phyloP scores from a whole-genome alignment of 2,888 invertebrate species.

The Bembecia ichneumoniformis region DNA sequence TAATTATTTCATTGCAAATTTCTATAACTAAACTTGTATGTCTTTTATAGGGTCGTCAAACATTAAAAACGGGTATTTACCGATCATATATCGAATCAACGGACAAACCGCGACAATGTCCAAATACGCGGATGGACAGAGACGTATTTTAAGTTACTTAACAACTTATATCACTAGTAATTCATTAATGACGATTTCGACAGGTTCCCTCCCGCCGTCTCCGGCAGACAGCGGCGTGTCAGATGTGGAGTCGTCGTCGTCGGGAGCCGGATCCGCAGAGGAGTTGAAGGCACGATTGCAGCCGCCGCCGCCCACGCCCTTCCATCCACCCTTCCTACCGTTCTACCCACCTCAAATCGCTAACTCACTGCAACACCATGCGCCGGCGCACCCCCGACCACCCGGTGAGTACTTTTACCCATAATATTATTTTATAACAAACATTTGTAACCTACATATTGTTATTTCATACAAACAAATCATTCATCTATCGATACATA shows the following conservation, averaged over 20 bases:
- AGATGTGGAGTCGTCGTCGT: constrained; percentile 95
- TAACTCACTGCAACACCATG: constrained; percentile 64
- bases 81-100: no score
- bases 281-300: constrained; percentile 91
- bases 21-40: no score
- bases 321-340: constrained; percentile 75
- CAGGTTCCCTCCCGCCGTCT: constrained; percentile 96
- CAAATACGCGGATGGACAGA: no score
- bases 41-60: no score
- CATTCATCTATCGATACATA: not conserved
- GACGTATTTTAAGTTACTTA: no score
- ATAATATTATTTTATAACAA: not conserved
- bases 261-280: constrained; percentile 82
- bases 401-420: constrained; percentile 41
- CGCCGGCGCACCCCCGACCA: constrained; percentile 60
- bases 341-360: constrained; percentile 76
- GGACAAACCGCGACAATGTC: no score
- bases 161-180: no score
- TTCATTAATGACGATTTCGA: not conserved
- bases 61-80: no score
- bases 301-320: constrained; percentile 73
- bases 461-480: no score
- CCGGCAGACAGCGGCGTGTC: constrained; percentile 98
- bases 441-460: not conserved
- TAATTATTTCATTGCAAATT: no score